Percentiles rank a stretch among this genome's conserved stretches.
phyloP scores from a whole-genome alignment of 1,140 invertebrate species.

The Propsilocerus akamusi region DNA sequence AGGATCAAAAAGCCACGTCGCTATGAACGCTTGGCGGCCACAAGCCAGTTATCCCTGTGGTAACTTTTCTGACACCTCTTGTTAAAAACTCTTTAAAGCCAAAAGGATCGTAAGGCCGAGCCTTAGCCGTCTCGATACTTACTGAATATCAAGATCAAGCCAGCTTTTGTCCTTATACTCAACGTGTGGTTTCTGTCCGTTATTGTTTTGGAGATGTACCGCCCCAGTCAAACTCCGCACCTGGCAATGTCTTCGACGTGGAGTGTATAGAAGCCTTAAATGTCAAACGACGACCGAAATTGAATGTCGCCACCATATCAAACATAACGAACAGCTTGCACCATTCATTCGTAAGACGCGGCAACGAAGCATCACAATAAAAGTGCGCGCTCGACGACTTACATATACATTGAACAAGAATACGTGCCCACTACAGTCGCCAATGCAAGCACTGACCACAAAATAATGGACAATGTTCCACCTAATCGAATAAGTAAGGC shows the following conservation, averaged over 20 bases:
- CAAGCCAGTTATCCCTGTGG: conserved; percentile 72
- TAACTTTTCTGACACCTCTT: conserved; percentile 71
- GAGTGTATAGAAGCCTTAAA: too few species aligned
- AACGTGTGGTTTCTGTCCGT: conserved; percentile 70
- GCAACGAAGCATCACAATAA: too few species aligned
- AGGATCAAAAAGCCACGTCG: conserved; percentile 70
- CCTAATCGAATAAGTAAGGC: conserved; percentile 35
- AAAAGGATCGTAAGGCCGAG: conserved; percentile 65
- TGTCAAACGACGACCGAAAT: too few species aligned
- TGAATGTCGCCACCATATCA: too few species aligned
- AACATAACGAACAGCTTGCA: too few species aligned
- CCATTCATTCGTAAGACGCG: too few species aligned
- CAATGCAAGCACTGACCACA: too few species aligned
- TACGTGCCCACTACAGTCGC: too few species aligned
- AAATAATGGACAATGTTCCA: conserved; percentile 26
- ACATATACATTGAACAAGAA: too few species aligned
- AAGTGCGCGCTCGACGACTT: too few species aligned
- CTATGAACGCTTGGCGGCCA: conserved; percentile 70
- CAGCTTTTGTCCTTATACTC: conserved; percentile 70
- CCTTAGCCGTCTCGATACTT: conserved; percentile 50
- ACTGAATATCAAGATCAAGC: conserved; percentile 45
- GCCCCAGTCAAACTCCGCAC: too few species aligned
- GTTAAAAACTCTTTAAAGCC: conserved; percentile 51
- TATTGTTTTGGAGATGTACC: conserved; percentile 63
- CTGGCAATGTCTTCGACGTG: conserved; percentile 47